Conservation (phyloP, 2,113 vertebrate genomes). For the Calyptomena viridis region DNA sequence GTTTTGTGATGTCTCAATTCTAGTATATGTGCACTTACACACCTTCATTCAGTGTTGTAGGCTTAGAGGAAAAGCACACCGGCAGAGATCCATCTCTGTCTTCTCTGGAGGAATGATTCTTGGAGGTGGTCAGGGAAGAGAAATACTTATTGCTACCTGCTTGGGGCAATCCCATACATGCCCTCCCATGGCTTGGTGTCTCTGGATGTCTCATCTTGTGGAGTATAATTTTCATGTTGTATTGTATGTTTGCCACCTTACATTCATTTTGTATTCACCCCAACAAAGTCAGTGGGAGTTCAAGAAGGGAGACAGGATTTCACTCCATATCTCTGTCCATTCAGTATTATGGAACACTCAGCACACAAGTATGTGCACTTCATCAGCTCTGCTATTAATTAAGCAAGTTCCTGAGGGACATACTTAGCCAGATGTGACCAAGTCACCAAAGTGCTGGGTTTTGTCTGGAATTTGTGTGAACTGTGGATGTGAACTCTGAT, state of each 20-base stretch:
- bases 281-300: neutral
- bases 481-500: neutral
- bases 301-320: slow-evolving; percentile 2
- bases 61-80: neutral
- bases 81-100: neutral
- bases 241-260: neutral
- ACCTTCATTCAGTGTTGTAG: neutral
- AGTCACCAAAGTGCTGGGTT: slow-evolving; percentile 13
- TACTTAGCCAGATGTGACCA: slow-evolving; percentile 43
- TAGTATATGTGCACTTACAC: neutral
- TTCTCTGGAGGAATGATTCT: neutral
- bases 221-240: neutral
- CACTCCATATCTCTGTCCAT: neutral
- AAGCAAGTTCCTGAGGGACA: neutral
- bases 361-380: slow-evolving; percentile 21
- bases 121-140: neutral
- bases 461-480: slow-evolving; percentile 47
- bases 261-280: neutral
- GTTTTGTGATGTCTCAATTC: neutral
- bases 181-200: neutral
- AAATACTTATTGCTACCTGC: neutral
- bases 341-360: slow-evolving; percentile 52
- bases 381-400: slow-evolving; percentile 60
- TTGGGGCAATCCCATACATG: neutral
- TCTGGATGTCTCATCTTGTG: neutral